Base-by-base conservation (phyloP, 2,888 invertebrate genomes). In the Heliconius erato region DNA sequence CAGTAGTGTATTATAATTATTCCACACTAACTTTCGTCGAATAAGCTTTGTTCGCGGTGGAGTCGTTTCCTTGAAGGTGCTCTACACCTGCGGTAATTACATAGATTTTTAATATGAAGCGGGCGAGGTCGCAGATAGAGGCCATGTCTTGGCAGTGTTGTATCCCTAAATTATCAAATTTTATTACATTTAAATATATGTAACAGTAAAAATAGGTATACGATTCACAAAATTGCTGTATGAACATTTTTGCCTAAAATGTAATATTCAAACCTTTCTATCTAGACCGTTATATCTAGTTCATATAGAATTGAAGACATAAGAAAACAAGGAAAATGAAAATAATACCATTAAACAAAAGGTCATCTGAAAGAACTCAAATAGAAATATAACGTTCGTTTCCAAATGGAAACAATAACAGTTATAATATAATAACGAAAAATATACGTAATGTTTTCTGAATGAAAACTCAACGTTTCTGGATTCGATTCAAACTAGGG, bases 101-200 rank as follows among this genome's bases (percentile, higher is more conserved):
- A 63, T 80, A 79, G 69, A 69, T 68, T 80, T 82, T 82, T 59
- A 49, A 80, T 74, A 74, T 49, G 71, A 80, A 28, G 77, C 74
- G 82, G 54, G 63, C 72, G 79, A 84, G 79, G 82, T 74, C 79
- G 82, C 67, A 72, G 71, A 44, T 63, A 35, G 59, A 71, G 72
- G 80, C 69, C 77, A 44, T 77, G 71, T 67, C 78, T 44, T 26
- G 28, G 67, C 40, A 6, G 67, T 67, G 67, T 65, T 78, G 67
- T 67, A 16, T 63, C n/a, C n/a, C 32, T n/a, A 59, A 59, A 59
- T 74, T 74, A n/a, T 40, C 40, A 71, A 40, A 40, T 71, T 40
- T 16, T 26, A 28, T 26, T 23, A 59, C 1, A 23, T 59, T 59
- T 23, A 59, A 59, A 23, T 11, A 7, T 23, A 9, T 23, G 9